Base-by-base conservation (phyloP, 2,113 vertebrate genomes). In the Lepidothrix coronata region DNA sequence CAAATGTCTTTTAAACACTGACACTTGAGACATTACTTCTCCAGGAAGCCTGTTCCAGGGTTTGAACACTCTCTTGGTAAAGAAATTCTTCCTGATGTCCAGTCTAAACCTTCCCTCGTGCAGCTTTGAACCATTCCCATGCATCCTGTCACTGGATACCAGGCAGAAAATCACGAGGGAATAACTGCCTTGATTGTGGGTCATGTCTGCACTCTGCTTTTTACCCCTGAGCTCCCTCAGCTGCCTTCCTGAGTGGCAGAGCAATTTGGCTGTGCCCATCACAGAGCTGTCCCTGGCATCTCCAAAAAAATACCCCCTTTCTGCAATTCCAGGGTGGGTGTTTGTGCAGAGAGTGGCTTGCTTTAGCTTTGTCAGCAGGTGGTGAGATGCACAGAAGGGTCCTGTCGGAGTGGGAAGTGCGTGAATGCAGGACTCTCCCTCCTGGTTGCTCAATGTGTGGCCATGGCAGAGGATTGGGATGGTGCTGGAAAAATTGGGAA, bases 321-420 rank as follows among this genome's bases (percentile, higher is more conserved):
- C 14, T 33, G 44, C 17, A 33, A 14, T 17, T 6, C 33, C 6
- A 21, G 41, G 54, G 23, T 57, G 18, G 22, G 46, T 4, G 4
- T 17, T 27, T 44, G 46, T 49, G 31, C 66, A 9, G 37, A 25
- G 48, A 28, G 71, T 19, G 51, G 21, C 66, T 67, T 54, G 27
- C 10, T 6, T 43, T 18, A 30, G 30, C 31, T 61, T 39, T 61
- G 52, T 52, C 68, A 61, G 44, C 49, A 67, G 37, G 46, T 0
- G 1, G 8, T 46, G 58, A 41, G 37, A 27, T 58, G 5, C 52
- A 11, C 22, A 10, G 62, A 24, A 65, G 49, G 63, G 27, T 48
- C 20, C 27, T 2, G 1, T 23, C 0, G 0, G 41, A 65, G 49
- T 3, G 33, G 43, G 39, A 72, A 51, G 44, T 4, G 35, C 10